A percentile compares a stretch with the other conserved stretches of the same genome.
Conservation (phyloP, 2,888 invertebrate species). For the Merodon equestris region DNA sequence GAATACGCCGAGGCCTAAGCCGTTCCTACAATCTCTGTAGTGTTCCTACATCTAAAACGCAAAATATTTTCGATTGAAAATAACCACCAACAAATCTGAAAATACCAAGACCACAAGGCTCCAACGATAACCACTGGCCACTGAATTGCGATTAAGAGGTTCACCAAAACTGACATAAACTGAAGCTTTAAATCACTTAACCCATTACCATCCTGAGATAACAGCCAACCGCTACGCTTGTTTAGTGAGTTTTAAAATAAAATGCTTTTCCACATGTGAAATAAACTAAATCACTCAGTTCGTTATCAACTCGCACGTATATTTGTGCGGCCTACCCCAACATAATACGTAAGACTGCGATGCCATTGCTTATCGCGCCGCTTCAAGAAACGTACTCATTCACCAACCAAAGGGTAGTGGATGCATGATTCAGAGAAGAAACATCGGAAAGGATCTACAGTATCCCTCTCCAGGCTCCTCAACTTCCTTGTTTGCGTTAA, state of each 20-base stretch:
- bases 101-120: conserved; percentile 13
- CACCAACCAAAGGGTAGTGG: not conserved
- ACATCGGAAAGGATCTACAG: conserved; percentile 32
- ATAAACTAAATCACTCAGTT: too few relatives aligned
- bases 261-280: not conserved
- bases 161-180: conserved; percentile 6
- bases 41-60: too few relatives aligned
- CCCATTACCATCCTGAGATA: conserved; percentile 33
- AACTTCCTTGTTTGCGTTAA: conserved; percentile 16
- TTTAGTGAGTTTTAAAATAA: conserved; percentile 1
- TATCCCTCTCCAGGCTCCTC: too few relatives aligned
- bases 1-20: too few relatives aligned
- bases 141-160: conserved; percentile 16
- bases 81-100: too few relatives aligned
- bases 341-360: conserved; percentile 27
- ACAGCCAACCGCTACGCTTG: conserved; percentile 26
- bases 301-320: conserved; percentile 42
- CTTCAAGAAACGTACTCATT: not conserved
- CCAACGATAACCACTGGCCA: conserved; percentile 27
- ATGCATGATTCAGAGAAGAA: conserved; percentile 1
- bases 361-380: conserved; percentile 19
- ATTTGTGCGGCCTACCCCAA: conserved; percentile 58
- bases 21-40: too few relatives aligned
- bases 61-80: too few relatives aligned
- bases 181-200: conserved; percentile 19